phyloP scores from a whole-genome alignment of 2,113 vertebrate genomes.

The Camarhynchus parvulus region DNA sequence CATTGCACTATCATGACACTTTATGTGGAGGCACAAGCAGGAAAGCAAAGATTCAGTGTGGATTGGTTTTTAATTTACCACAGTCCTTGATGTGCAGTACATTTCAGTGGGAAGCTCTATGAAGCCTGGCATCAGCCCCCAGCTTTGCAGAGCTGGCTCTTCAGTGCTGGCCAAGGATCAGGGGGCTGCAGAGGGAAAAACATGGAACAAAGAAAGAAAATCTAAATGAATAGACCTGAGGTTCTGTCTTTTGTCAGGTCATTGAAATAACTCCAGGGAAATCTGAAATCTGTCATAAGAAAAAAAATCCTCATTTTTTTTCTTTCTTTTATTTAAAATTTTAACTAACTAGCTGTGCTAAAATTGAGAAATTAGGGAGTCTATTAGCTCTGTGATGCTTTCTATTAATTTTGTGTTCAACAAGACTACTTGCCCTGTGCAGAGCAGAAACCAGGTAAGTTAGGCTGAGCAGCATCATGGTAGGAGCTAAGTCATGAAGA shows the following conservation, averaged over 20 bases:
- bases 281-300: not conserved
- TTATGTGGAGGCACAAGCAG: not conserved
- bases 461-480: not conserved
- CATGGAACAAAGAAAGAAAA: not conserved
- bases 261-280: not conserved
- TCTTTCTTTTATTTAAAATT: not conserved
- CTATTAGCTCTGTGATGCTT: not conserved
- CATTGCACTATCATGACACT: not conserved
- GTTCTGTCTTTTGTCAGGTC: not conserved
- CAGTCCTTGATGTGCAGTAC: rapidly evolving
- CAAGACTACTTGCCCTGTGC: rapidly evolving
- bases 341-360: not conserved
- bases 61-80: not conserved
- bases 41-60: not conserved
- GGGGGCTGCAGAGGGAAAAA: not conserved
- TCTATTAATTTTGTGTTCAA: not conserved
- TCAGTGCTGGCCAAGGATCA: not conserved
- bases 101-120: not conserved
- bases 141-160: not conserved
- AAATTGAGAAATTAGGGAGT: not conserved
- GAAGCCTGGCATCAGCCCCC: not conserved
- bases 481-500: not conserved
- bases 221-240: not conserved
- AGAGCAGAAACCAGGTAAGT: not conserved
- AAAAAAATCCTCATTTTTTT: not conserved